A percentile compares a stretch with the other conserved stretches of the same genome.
Conservation (phyloP, 2,113 vertebrate species). For the Gobiocypris rarus region DNA sequence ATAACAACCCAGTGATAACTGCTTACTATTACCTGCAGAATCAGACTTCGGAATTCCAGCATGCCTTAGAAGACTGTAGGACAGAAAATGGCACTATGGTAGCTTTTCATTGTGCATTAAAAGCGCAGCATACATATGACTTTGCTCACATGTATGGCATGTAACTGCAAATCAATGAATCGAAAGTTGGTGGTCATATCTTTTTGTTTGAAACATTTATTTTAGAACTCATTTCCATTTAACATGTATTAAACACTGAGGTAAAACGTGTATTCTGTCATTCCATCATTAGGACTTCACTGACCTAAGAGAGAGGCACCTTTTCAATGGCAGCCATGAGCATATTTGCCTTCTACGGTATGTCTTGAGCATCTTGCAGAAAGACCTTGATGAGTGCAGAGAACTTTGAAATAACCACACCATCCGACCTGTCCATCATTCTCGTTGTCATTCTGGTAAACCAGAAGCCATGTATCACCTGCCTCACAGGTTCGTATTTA, state of each 20-base stretch:
- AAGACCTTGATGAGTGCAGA: constrained; percentile 45
- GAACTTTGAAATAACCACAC: constrained; percentile 45
- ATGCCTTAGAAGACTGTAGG: constrained; percentile 25
- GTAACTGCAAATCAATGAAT: constrained; percentile 25
- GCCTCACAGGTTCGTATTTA: constrained; percentile 39
- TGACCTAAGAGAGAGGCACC: constrained; percentile 37
- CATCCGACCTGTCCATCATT: constrained; percentile 34
- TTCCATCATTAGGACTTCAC: too few relatives aligned
- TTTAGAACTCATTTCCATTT: too few relatives aligned
- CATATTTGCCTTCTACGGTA: constrained; percentile 32
- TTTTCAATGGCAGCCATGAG: constrained; percentile 55
- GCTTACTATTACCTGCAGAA: constrained; percentile 30
- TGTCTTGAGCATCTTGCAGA: constrained; percentile 29
- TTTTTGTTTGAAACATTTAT: too few relatives aligned
- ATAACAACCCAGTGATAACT: constrained; percentile 25
- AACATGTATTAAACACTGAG: too few relatives aligned
- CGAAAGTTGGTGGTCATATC: constrained; percentile 48
- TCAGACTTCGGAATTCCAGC: constrained; percentile 27
- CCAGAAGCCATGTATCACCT: constrained; percentile 47
- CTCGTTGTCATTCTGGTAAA: constrained; percentile 47
- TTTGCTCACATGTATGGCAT: constrained; percentile 16
- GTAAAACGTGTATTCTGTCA: too few relatives aligned
- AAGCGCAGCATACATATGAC: constrained; percentile 24
- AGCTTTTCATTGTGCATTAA: constrained; percentile 38
- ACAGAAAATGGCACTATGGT: constrained; percentile 44